These are phyloP conservation scores for Gila robusta DNA, from an alignment of 2,797 vertebrate genomes.

Conservation along the genomic window DNA sequence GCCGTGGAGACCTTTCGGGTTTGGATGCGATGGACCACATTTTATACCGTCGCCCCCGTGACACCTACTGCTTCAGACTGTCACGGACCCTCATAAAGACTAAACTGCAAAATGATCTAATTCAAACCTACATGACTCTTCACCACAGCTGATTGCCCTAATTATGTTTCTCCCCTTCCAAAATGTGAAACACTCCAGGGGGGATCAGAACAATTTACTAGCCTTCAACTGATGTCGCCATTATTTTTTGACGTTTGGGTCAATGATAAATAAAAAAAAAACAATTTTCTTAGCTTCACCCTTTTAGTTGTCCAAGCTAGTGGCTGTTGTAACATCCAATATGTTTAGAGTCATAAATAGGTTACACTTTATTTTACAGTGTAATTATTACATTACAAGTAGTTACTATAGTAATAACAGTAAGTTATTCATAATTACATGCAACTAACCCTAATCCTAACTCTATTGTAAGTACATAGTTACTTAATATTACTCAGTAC, in stretches of 20 bases:
- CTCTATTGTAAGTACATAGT: too few species aligned
- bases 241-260: constrained; percentile 7
- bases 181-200: constrained; percentile 55
- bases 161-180: constrained; percentile 47
- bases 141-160: constrained; percentile 51
- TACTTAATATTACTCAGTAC: too few species aligned
- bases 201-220: constrained; percentile 25
- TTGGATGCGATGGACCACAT: constrained; percentile 24
- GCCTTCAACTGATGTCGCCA: not conserved
- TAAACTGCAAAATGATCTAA: constrained; percentile 52
- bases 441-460: too few species aligned
- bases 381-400: too few species aligned
- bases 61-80: constrained; percentile 44
- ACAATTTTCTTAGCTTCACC: not conserved
- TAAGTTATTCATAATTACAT: too few species aligned
- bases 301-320: not conserved
- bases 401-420: too few species aligned
- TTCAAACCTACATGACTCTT: constrained; percentile 50
- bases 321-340: not conserved
- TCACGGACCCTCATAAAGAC: constrained; percentile 55
- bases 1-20: constrained; percentile 31
- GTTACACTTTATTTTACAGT: too few species aligned
- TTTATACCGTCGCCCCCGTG: constrained; percentile 47
- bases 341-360: not conserved
- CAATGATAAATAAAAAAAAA: constrained; percentile 7